Evolutionary conservation across 2,888 invertebrate species (phyloP).

Genomic region (Cartodere bifasciata): DNA sequence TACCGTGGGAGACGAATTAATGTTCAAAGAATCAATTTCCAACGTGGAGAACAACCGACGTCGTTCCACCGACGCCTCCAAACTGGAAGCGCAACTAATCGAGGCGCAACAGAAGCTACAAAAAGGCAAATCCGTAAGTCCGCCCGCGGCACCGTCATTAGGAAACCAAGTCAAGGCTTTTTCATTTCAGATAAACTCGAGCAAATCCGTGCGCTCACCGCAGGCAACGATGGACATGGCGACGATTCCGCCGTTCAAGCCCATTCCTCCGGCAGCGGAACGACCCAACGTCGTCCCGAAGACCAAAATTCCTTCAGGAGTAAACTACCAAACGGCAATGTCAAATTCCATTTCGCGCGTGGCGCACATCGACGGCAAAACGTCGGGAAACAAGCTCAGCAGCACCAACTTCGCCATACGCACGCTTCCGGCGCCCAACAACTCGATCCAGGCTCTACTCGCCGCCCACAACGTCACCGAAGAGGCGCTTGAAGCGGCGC

Average conservation of each 20-base stretch:
- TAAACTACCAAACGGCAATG: constrained; percentile 42
- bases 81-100: constrained; percentile 26
- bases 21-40: constrained; percentile 70
- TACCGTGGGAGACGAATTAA: constrained; percentile 75
- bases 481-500: constrained; percentile 64
- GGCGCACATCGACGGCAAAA: constrained; percentile 25
- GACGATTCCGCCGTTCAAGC: constrained; percentile 66
- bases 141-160: not conserved
- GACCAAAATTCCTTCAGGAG: constrained; percentile 33
- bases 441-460: constrained; percentile 25
- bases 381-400: constrained; percentile 22
- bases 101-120: constrained; percentile 19
- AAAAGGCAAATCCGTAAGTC: constrained; percentile 10
- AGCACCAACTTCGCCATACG: constrained; percentile 26
- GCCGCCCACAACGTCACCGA: constrained; percentile 67
- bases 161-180: too few species aligned
- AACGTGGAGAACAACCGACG: constrained; percentile 61
- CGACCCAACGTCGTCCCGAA: constrained; percentile 33
- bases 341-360: constrained; percentile 43
- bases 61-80: constrained; percentile 35
- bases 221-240: constrained; percentile 8
- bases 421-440: constrained; percentile 23
- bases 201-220: not conserved
- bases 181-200: too few species aligned
- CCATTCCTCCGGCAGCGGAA: constrained; percentile 53